Conservation (phyloP, 2,113 vertebrate genomes). For the Equus quagga region DNA sequence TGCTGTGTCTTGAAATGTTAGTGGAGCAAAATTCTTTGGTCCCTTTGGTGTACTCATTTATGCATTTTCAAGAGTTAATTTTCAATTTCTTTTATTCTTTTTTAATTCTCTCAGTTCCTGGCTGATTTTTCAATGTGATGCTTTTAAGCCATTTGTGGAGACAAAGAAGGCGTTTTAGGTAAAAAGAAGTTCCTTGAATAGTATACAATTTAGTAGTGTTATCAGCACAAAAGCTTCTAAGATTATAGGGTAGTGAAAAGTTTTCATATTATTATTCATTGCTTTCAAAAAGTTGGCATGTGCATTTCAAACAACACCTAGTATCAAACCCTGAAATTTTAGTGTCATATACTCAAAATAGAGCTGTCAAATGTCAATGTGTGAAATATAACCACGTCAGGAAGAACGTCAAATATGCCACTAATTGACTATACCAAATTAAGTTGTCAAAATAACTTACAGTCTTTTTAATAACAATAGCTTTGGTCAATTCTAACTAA, state of each 20-base stretch:
- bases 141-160: not conserved
- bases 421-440: not conserved
- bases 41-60: not conserved
- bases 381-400: not conserved
- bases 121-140: not conserved
- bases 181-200: not conserved
- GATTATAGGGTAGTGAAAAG: not conserved
- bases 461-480: not conserved
- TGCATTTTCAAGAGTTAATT: not conserved
- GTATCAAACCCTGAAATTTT: not conserved
- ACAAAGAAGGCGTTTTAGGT: not conserved
- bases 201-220: not conserved
- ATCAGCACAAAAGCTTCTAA: not conserved
- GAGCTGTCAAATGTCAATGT: not conserved
- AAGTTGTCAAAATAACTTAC: not conserved
- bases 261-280: not conserved
- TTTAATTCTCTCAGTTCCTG: not conserved
- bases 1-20: not conserved
- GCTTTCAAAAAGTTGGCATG: not conserved
- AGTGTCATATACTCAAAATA: not conserved
- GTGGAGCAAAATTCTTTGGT: not conserved
- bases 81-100: not conserved
- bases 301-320: not conserved
- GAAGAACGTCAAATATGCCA: not conserved
- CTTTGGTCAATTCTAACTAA: not conserved